Conservation (phyloP, 1,140 invertebrate genomes). For the Drosophila kikkawai region DNA sequence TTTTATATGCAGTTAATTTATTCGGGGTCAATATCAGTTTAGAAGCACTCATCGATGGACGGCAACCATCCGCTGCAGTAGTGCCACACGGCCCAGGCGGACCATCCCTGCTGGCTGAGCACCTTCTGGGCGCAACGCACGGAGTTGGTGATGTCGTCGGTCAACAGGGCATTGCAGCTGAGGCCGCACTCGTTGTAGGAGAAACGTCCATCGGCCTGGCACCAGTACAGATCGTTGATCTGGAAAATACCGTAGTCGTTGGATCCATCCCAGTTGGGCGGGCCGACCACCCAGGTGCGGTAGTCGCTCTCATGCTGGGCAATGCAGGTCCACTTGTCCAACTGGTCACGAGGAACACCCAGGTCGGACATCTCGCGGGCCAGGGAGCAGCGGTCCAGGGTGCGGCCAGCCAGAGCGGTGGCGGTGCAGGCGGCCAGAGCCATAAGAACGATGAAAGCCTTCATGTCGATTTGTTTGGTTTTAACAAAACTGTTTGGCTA, state of each 20-base stretch:
- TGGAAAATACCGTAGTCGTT: constrained; percentile 82
- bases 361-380: constrained; percentile 72
- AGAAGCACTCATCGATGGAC: constrained; percentile 68
- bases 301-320: constrained; percentile 71
- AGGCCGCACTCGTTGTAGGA: constrained; percentile 71
- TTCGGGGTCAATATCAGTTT: constrained; percentile 32
- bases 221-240: constrained; percentile 82
- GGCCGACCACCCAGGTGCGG: constrained; percentile 64
- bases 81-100: constrained; percentile 73
- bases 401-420: constrained; percentile 59
- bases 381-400: constrained; percentile 77
- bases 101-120: constrained; percentile 69
- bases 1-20: constrained; percentile 16
- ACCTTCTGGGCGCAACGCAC: constrained; percentile 76
- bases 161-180: constrained; percentile 65
- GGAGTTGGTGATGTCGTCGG: constrained; percentile 67
- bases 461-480: constrained; percentile 36
- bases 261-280: constrained; percentile 72
- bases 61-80: constrained; percentile 67
- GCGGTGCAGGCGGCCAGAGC: constrained; percentile 46
- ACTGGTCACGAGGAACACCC: constrained; percentile 69
- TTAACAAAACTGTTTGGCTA: constrained; percentile 40
- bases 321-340: constrained; percentile 71
- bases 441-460: constrained; percentile 49
- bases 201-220: constrained; percentile 64